Evolutionary conservation across 2,797 vertebrate genomes (phyloP), one percentile per base, ranked within the genome.

Genomic region (Peromyscus nudipes): DNA sequence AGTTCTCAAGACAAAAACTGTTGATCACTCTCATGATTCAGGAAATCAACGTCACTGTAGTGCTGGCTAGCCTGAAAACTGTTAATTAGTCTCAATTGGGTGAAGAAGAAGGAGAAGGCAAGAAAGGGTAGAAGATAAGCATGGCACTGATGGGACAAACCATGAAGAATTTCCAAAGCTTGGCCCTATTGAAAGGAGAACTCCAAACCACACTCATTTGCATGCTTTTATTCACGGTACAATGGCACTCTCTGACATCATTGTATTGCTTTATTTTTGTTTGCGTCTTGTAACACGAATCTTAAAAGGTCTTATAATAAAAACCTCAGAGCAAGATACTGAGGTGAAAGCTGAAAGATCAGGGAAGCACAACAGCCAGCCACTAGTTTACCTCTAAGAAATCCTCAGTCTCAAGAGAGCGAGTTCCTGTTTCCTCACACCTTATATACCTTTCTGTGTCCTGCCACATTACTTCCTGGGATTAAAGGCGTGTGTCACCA

Each of bases 181-280:
- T 67, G 65, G 17, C 19, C 64, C 83, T 29, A 62, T 62, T 86
- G 69, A 73, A 89, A 92, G 69, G 34, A 84, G 92, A 88, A 95
- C 34, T 94, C 21, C n/a, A 82, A 69, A 31, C 83, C 31, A 37
- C 21, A 31, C n/a, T 60, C 27, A 11, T 65, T 67, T 10, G 46
- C 60, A 57, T 49, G 46, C 34, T 57, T 77, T 64, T 25, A 55
- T 89, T 91, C 37, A 81, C 40, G 13, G 55, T 81, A 80, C 62
- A 95, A 92, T 57, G 9, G 4, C 11, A 23, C 37, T 83, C 6
- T 79, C 52, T 89, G 92, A 89, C 71, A 62, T 91, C 81, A 60
- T 4, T 62, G 37, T 52, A 60, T 67, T 4, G 43, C 43, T 67
- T 89, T 31, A 27, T 31, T 29, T 40, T 83, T 27, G 40, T 46